Evolutionary conservation across 2,113 vertebrate genomes (phyloP), one percentile per base, ranked within the genome.

Genomic region (Poicephalus meyeri): DNA sequence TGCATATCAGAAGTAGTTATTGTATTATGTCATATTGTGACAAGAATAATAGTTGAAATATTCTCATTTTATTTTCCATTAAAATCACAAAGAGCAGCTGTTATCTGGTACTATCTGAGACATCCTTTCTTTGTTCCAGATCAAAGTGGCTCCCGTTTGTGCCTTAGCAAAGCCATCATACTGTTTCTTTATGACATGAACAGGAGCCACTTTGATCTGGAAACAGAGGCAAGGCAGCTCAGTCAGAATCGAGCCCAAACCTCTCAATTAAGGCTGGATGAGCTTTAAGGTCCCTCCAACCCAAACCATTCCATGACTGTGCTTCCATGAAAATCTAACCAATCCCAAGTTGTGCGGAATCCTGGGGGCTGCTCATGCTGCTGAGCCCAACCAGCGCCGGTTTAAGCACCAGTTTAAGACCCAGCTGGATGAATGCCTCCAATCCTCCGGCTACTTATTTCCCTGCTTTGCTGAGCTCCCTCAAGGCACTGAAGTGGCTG

Each of bases 21-120:
- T 93, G 80, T 86, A 80, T 89, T 94, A 50, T 95, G 92, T 92
- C 95, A 95, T 95, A 91, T 93, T 96, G 80, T 97, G 95, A 94
- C 96, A 96, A 50, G 94, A 80, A 42, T 91, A 80, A 93, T 88
- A 86, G 91, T 81, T 78, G 91, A 91, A 93, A 91, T 83, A 93
- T 50, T 93, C 92, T 90, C 79, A 5, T 86, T 94, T 92, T 96
- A 92, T 93, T 93, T 97, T 71, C 86, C 83, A 90, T 94, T 86
- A 86, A 82, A 89, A 81, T 91, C 80, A 88, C 88, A 88, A 91
- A 92, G 96, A 95, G 77, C 42, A 68, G 88, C 83, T 94, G 80
- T 77, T 95, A 94, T 66, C 95, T 86, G 77, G 53, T 47, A 53
- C 68, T 52, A 39, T 35, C 71, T 6, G 79, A 94, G 88, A 86